Evolutionary conservation across 1,140 invertebrate species (phyloP).

Genomic region (Drosophila rhopaloa): DNA sequence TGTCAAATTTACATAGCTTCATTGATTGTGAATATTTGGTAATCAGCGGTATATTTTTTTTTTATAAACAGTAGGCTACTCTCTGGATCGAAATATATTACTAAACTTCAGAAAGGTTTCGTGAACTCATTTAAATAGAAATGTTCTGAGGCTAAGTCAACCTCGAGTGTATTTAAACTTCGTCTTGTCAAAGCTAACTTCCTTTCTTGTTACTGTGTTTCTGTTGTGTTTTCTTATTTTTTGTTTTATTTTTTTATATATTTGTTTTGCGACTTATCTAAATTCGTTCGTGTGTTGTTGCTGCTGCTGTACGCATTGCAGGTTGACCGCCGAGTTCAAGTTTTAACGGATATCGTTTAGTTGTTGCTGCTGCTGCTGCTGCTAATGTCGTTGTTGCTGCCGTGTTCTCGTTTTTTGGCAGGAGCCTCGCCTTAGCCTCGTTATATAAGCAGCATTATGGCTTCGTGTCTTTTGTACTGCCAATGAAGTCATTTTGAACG

Average conservation of each 20-base stretch:
- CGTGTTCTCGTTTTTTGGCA: constrained; percentile 57
- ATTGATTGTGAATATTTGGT: no score
- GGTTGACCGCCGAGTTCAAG: constrained; percentile 77
- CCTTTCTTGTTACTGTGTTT: constrained; percentile 16
- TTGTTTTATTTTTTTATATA: constrained; percentile 54
- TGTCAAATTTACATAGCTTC: no score
- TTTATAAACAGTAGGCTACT: no score
- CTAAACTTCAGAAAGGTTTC: no score
- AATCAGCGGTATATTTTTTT: no score
- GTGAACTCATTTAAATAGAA: no score
- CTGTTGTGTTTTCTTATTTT: constrained; percentile 34
- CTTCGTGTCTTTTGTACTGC: constrained; percentile 38
- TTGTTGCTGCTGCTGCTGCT: constrained; percentile 10
- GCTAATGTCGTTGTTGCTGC: constrained; percentile 50
- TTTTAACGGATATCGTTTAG: constrained; percentile 77
- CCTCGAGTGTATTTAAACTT: background rate
- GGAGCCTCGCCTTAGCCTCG: constrained; percentile 69
- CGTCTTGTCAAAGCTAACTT: background rate
- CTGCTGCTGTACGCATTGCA: constrained; percentile 65
- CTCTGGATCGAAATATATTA: no score
- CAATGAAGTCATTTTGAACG: constrained; percentile 73
- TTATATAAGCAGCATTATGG: constrained; percentile 43
- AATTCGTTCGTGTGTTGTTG: constrained; percentile 50
- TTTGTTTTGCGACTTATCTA: constrained; percentile 70
- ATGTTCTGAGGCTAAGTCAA: background rate